Base-by-base conservation (phyloP, 92 coral and sea anemone species). In the Ricordea florida region DNA sequence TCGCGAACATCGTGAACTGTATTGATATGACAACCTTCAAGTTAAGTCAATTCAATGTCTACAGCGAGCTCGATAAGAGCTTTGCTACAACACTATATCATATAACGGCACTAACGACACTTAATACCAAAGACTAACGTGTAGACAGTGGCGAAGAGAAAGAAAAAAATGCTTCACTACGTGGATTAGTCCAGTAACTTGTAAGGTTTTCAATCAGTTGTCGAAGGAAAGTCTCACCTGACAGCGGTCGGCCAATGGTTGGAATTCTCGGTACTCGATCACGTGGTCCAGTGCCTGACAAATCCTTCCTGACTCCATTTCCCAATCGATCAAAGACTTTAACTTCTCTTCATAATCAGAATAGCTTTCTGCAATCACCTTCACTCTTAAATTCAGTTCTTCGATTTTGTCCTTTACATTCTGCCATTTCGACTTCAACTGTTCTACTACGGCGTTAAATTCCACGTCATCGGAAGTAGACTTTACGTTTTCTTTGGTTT, bases 351-450 rank as follows among this genome's bases (percentile, higher is more conserved):
- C 80, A 42, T 87, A 91, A 20, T 79, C 85, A 51, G 67, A 55
- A 44, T 68, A 82, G 27, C 66, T 82, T 26, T 72, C 72, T 18
- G 90, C 93, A n/a, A 87, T 84, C 30, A 80, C 63, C 62, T 87
- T 81, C 27, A 91, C 71, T 26, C 48, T 69, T 26, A 62, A 53
- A 6, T 72, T 69, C 63, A 86, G 73, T 22, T 38, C 79, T 56
- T 80, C 84, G 26, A 78, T 70, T 42, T 75, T 69, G 10, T n/a
- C 45, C 38, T 66, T 68, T 11, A 91, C 79, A 25, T 69, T 76
- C 44, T 53, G 52, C 90, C 93, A 88, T 26, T 86, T 70, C 23
- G 58, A 26, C 22, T 74, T 76, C 30, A 91, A 62, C 14, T 46
- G 30, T 9, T 79, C 34, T 2, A 49, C 44, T 10, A 69, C 51